phyloP scores from a whole-genome alignment of 2,888 invertebrate species.

The Icerya purchasi region DNA sequence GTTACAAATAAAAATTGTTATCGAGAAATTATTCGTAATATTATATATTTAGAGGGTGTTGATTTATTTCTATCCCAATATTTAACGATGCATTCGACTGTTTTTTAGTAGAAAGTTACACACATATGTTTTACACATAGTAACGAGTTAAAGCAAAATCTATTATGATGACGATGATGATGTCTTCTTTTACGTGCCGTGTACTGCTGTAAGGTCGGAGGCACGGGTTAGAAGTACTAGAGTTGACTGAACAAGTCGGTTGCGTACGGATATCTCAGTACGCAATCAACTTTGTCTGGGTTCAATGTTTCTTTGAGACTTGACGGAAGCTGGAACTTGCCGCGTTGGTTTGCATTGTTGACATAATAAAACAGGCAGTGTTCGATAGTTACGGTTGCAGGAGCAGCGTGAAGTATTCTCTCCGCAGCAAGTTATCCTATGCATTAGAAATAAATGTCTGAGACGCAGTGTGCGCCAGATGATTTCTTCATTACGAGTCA shows the following conservation, averaged over 20 bases:
- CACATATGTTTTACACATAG: too few species aligned
- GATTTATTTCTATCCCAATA: too few species aligned
- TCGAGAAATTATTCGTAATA: too few species aligned
- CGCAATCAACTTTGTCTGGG: neutral
- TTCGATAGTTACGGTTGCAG: neutral
- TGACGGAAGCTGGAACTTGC: neutral
- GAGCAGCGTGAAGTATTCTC: neutral
- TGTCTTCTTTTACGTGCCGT: neutral
- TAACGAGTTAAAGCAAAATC: too few species aligned
- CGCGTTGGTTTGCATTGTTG: neutral
- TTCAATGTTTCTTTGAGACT: neutral
- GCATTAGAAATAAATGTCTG: neutral
- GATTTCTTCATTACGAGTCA: neutral
- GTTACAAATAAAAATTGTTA: too few species aligned
- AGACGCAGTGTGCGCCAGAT: neutral
- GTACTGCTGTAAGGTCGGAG: neutral
- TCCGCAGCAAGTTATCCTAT: neutral
- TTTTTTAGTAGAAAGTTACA: too few species aligned
- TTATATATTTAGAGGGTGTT: too few species aligned
- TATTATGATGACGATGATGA: too few species aligned
- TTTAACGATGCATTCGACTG: too few species aligned
- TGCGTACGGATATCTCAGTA: neutral
- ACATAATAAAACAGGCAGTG: neutral
- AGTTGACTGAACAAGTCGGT: neutral
- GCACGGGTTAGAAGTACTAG: neutral